Evolutionary conservation across 2,888 invertebrate species (phyloP), one percentile per base, ranked within the genome.

Genomic region (Polyploca ridens): DNA sequence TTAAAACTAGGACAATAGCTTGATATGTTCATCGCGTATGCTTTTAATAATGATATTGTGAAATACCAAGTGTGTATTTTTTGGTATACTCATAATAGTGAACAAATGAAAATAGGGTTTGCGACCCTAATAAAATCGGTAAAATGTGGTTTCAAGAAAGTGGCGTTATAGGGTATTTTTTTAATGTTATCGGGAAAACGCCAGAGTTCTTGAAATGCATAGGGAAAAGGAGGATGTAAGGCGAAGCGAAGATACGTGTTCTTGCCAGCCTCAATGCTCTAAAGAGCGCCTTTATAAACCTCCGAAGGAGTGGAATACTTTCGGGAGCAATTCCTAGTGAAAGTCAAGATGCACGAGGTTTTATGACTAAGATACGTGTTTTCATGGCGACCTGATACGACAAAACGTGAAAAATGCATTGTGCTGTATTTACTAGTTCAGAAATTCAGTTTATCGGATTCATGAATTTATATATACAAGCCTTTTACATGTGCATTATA

Each of bases 231-330:
- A 14, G 41, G 19, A 61, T 61, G 71, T 70, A 67, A 64, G 70
- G 70, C 63, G 67, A 75, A 83, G 78, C 73, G 74, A 76, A 74
- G 69, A 79, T 76, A 70, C 78, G 64, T 80, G 79, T 79, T 75
- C 67, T 33, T 68, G 68, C 69, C 68, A 72, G 75, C 75, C 69
- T 76, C 71, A 76, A 71, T 54, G 68, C 76, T 74, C 67, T 73
- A 70, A 71, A 75, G 73, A 69, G 66, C 64, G 65, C 62, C 65
- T 74, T 72, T 72, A 69, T 72, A 69, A 68, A 72, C 67, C 59
- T 73, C 67, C 64, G 64, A 73, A 73, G 74, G 70, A 72, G 69
- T 69, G 70, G 69, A 75, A 78, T 78, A 69, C 83, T 77, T 77
- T 72, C 67, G 81, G 77, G 82, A 76, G 74, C 74, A 66, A 71